Base-by-base conservation (phyloP, 2,888 invertebrate genomes). In the Cremastinae sp. region DNA sequence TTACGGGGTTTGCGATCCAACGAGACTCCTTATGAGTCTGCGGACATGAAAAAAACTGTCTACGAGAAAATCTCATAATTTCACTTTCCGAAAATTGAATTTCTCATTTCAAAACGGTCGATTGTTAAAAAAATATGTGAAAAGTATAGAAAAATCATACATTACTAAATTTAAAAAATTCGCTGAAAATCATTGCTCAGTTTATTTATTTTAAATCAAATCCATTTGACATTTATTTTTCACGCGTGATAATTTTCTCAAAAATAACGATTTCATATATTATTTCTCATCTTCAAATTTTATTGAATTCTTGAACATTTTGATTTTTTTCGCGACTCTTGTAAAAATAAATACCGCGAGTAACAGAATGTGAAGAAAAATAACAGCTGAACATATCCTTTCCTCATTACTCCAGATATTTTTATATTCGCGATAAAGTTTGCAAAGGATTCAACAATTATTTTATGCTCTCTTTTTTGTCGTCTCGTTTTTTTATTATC, bases 1-100 rank as follows among this genome's bases (percentile, higher is more conserved):
- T 41, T 37, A 37, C 55, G 35, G 65, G 53, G 53, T 53, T 41
- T 53, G 53, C 43, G 41, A 53, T 43, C 28, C 22, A 28, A 41
- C 16, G n/a, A n/a, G 8, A n/a, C 35, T 43, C 20, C 35, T 35
- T 28, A 28, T 28, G 28, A 28, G 28, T 28, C 5, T 28, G 28
- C 28, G 5, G 5, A 28, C 5, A 5, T 28, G 28, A 2, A 28
- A 28, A 28, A 28, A 28, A 28, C 5, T 3, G 28, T 28, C 28
- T 28, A 28, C 28, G 12, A 5, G 22, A 59, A 45, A 43, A 10
- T 43, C 9, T 41, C 45, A 5, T 14, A 22, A 22, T 18, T 59
- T 43, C 28, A 28, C 14, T 45, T 59, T 45, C 9, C 20, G 41
- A 39, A 43, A 41, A 39, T 18, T 28, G 28, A 28, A 1, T 22